phyloP scores from a whole-genome alignment of 2,113 vertebrate genomes.

The Mormyrus lacerda region DNA sequence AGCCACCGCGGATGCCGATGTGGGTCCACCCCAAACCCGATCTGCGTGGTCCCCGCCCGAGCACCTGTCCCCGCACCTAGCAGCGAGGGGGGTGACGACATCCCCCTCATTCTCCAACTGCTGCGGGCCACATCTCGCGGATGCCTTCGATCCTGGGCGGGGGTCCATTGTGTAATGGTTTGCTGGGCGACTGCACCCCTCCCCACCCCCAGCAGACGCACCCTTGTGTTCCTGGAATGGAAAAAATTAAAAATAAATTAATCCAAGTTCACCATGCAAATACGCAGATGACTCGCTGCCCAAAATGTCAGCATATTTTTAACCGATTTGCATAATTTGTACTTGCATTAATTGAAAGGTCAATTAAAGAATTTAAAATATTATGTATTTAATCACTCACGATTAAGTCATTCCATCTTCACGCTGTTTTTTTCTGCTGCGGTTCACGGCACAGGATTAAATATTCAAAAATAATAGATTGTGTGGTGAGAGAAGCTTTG shows the following conservation, averaged over 20 bases:
- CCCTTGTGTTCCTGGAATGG: background rate
- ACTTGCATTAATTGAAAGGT: constrained; percentile 1
- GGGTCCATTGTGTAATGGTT: constrained; percentile 23
- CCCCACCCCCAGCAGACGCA: background rate
- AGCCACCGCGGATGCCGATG: background rate
- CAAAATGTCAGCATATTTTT: background rate
- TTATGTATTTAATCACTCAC: background rate
- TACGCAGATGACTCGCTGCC: background rate
- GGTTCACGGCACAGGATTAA: background rate
- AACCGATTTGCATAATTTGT: background rate
- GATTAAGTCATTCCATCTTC: background rate
- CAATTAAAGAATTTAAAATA: background rate
- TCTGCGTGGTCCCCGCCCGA: background rate
- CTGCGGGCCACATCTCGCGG: constrained; percentile 22
- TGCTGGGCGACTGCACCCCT: background rate
- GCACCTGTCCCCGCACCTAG: constrained; percentile 24
- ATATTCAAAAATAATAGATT: background rate
- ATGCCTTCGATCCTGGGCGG: constrained; percentile 24
- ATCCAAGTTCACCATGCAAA: background rate
- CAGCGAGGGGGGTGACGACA: constrained; percentile 16
- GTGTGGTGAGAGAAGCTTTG: background rate
- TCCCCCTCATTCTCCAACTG: constrained; percentile 24
- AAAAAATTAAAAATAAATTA: background rate
- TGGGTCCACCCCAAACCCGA: background rate
- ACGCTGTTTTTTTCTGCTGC: background rate